A percentile compares a stretch with the other conserved stretches of the same genome.
phyloP scores from a whole-genome alignment of 2,797 vertebrate genomes.

The Coregonus ussuriensis region DNA sequence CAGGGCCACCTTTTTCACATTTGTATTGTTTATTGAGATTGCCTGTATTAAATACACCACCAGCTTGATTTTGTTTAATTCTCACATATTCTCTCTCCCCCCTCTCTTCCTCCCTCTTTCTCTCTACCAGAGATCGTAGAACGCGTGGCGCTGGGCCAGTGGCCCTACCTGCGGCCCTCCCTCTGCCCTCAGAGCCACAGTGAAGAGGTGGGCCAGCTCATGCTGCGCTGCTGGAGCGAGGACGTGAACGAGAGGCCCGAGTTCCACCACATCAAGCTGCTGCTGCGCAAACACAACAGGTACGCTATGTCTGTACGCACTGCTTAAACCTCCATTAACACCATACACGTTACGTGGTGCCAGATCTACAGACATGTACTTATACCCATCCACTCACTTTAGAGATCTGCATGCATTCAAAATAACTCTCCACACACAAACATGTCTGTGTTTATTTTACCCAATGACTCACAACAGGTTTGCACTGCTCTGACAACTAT shows the following conservation, averaged over 20 bases:
- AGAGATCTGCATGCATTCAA: not conserved
- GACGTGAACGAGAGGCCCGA: conserved; percentile 80
- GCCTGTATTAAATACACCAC: too few relatives aligned
- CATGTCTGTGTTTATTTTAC: not conserved
- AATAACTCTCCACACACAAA: not conserved
- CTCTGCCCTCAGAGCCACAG: conserved; percentile 73
- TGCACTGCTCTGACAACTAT: too few relatives aligned
- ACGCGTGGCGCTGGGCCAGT: conserved; percentile 71
- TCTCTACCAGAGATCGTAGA: conserved; percentile 77
- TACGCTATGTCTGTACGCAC: not conserved
- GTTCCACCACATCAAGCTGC: conserved; percentile 83
- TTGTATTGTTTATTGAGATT: too few relatives aligned
- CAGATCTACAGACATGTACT: not conserved
- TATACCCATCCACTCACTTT: not conserved
- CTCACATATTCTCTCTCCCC: not conserved
- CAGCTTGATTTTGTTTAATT: too few relatives aligned
- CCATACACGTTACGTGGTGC: not conserved
- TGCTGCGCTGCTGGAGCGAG: conserved; percentile 86
- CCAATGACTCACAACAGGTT: not conserved
- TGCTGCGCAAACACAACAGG: conserved; percentile 81
- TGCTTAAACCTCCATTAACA: too few relatives aligned
- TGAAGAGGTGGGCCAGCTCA: conserved; percentile 81
- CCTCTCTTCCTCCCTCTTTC: not conserved
- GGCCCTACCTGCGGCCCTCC: conserved; percentile 78
- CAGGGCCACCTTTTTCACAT: too few relatives aligned